Evolutionary conservation across 2,113 vertebrate genomes (phyloP).

Genomic region (Aphyosemion australe): DNA sequence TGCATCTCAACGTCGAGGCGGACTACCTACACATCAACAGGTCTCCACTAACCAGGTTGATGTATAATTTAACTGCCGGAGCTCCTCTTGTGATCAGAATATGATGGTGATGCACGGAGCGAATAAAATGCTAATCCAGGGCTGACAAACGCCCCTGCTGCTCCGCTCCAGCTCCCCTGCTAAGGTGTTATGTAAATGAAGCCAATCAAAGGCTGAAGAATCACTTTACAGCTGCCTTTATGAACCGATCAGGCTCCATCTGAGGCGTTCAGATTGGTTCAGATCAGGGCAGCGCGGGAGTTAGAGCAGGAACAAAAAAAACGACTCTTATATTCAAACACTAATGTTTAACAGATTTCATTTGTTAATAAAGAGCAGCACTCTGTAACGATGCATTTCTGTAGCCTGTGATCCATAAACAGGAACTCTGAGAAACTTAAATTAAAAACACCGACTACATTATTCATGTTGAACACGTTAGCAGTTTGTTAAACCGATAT

Average conservation of each 20-base stretch:
- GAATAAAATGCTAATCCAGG: conserved; percentile 31
- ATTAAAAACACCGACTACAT: conserved; percentile 8
- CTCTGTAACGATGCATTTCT: conserved; percentile 8
- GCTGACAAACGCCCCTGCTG: conserved; percentile 7
- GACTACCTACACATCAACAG: conserved; percentile 2
- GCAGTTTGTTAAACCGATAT: background rate
- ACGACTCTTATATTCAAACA: background rate
- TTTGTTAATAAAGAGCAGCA: background rate
- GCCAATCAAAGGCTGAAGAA: conserved; percentile 39
- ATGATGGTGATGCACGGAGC: conserved; percentile 3
- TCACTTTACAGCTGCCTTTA: conserved; percentile 20
- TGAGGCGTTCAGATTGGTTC: fast-evolving
- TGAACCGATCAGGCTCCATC: conserved; percentile 19
- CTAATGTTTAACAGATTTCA: background rate
- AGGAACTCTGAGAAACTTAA: background rate
- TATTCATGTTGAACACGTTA: conserved; percentile 25
- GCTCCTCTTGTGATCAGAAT: conserved; percentile 20
- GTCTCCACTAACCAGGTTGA: conserved; percentile 25
- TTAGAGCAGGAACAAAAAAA: background rate
- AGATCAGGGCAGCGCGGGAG: background rate
- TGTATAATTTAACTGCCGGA: conserved; percentile 13
- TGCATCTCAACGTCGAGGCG: no score
- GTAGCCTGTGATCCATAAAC: background rate
- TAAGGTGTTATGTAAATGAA: conserved; percentile 39
- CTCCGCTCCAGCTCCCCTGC: background rate